phyloP scores from a whole-genome alignment of 1,140 invertebrate species.

The Muscidifurax raptorellus region DNA sequence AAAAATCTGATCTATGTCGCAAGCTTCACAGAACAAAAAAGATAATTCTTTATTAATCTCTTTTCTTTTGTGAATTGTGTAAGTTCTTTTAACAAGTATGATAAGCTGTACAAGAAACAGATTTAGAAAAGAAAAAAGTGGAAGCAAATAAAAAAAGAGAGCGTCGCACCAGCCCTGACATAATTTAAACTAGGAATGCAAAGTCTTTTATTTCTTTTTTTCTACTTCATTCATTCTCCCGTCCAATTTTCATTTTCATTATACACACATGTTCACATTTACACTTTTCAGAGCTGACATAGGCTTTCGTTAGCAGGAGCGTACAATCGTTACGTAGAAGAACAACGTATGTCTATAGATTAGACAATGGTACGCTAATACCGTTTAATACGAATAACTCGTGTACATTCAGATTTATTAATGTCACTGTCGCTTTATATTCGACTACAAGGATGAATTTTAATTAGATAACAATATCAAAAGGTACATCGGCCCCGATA shows the following conservation, averaged over 20 bases:
- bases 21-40: not conserved
- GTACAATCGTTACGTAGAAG: slow-evolving; percentile 62
- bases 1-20: not conserved
- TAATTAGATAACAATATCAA: not conserved
- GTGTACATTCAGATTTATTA: slow-evolving; percentile 62
- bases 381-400: slow-evolving; percentile 61
- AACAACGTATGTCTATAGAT: slow-evolving; percentile 60
- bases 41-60: not conserved
- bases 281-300: slow-evolving; percentile 56
- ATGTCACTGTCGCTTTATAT: slow-evolving; percentile 60
- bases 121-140: slow-evolving; percentile 32
- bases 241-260: slow-evolving; percentile 12
- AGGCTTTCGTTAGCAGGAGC: slow-evolving; percentile 54
- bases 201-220: slow-evolving; percentile 34
- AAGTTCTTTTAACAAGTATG: not conserved
- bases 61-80: not conserved
- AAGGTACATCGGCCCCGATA: not conserved
- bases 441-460: slow-evolving; percentile 9
- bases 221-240: slow-evolving; percentile 26
- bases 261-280: slow-evolving; percentile 48
- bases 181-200: slow-evolving; percentile 46
- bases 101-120: slow-evolving; percentile 6
- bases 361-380: slow-evolving; percentile 60
- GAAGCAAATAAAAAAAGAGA: slow-evolving; percentile 40
- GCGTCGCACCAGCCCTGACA: slow-evolving; percentile 24